Conservation (phyloP, 2,113 vertebrate genomes). For the Peromyscus californicus region DNA sequence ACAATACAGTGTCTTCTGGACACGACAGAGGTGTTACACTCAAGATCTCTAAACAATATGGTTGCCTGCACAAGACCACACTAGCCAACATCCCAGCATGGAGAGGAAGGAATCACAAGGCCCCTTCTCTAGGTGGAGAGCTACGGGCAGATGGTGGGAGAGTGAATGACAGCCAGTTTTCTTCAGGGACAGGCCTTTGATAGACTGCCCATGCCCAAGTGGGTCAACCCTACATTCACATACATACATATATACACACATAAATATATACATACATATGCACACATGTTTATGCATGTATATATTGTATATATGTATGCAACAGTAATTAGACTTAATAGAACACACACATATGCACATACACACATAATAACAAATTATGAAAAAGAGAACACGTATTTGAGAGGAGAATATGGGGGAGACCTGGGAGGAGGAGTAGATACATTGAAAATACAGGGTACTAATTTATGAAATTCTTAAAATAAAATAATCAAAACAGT, state of each 20-base stretch:
- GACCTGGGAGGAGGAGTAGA: background rate
- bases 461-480: background rate
- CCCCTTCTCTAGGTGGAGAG: background rate
- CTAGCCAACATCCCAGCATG: background rate
- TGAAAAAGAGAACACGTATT: background rate
- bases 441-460: background rate
- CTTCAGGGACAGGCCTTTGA: background rate
- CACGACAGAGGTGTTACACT: background rate
- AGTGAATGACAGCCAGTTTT: background rate
- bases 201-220: background rate
- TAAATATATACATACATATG: background rate
- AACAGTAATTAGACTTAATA: background rate
- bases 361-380: background rate
- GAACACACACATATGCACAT: background rate
- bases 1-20: background rate
- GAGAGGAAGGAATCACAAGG: background rate
- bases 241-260: background rate
- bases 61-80: background rate
- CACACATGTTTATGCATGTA: background rate
- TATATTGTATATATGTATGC: too few species aligned
- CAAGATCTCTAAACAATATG: too few species aligned
- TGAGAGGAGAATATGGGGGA: background rate
- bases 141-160: background rate
- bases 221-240: background rate
- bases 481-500: background rate